Conservation (phyloP, 2,797 vertebrate species). For the Ctenosaura bakeri region DNA sequence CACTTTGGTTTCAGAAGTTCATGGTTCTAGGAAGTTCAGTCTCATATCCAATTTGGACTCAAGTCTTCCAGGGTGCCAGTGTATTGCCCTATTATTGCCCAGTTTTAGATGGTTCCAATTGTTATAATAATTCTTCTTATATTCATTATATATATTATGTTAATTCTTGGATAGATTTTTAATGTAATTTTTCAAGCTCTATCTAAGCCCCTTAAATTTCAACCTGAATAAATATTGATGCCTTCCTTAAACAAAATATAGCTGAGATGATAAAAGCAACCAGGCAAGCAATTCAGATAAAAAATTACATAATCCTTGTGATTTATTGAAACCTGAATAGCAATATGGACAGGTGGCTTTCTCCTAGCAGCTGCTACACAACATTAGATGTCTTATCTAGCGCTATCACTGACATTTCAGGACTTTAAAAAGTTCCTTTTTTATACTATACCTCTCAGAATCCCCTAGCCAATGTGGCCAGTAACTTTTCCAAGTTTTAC, state of each 20-base stretch:
- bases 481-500: too few species aligned
- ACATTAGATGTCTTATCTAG: background rate
- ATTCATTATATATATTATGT: too few species aligned
- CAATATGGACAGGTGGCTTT: background rate
- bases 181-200: background rate
- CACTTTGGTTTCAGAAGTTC: background rate
- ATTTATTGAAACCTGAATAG: background rate
- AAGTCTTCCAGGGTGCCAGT: background rate
- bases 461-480: too few species aligned
- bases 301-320: background rate
- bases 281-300: background rate
- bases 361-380: background rate
- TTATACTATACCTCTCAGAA: too few species aligned
- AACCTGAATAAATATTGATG: background rate
- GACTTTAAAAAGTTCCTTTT: too few species aligned
- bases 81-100: background rate
- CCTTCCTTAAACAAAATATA: background rate
- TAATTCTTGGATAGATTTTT: background rate
- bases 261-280: background rate
- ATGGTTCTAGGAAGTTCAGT: background rate
- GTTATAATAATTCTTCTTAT: too few species aligned
- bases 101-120: background rate
- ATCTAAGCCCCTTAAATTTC: background rate
- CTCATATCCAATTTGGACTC: background rate
- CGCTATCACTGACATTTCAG: background rate